Conservation (phyloP, 1,140 invertebrate species). For the Plutomurus gul region DNA sequence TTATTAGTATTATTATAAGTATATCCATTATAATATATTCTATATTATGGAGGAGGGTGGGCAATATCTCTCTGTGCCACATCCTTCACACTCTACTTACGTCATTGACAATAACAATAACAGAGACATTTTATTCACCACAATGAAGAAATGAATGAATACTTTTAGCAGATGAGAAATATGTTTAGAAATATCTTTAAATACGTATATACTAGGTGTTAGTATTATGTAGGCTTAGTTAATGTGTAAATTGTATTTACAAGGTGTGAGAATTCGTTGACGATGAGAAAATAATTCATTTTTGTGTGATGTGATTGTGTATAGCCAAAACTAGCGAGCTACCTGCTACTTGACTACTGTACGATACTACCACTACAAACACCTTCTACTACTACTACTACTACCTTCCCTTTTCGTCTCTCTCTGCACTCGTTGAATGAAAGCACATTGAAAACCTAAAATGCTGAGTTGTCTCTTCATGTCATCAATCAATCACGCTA, state of each 20-base stretch:
- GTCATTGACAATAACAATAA: too few relatives aligned
- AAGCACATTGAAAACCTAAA: slow-evolving; percentile 43
- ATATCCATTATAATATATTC: too few relatives aligned
- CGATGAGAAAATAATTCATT: slow-evolving; percentile 3
- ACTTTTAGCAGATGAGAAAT: too few relatives aligned
- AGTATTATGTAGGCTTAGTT: background rate
- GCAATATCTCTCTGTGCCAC: too few relatives aligned
- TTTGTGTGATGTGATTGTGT: slow-evolving; percentile 47
- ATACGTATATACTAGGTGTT: background rate
- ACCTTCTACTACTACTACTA: slow-evolving; percentile 36
- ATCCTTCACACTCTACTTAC: too few relatives aligned
- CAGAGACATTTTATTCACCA: too few relatives aligned
- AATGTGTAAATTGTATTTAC: background rate
- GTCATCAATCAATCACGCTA: slow-evolving; percentile 26
- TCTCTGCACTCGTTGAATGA: slow-evolving; percentile 29
- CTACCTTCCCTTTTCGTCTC: slow-evolving; percentile 38
- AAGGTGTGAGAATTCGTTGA: background rate
- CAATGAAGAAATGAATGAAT: too few relatives aligned
- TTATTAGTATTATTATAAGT: too few relatives aligned
- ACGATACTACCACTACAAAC: slow-evolving; percentile 31
- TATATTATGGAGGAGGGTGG: too few relatives aligned
- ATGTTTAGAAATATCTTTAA: too few relatives aligned
- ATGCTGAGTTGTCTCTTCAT: slow-evolving; percentile 45
- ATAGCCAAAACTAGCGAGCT: slow-evolving; percentile 39
- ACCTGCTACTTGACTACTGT: slow-evolving; percentile 36